These are phyloP conservation scores for Melanotaenia pygmaea DNA, from an alignment of 2,797 vertebrate species.

Conservation along the genomic window DNA sequence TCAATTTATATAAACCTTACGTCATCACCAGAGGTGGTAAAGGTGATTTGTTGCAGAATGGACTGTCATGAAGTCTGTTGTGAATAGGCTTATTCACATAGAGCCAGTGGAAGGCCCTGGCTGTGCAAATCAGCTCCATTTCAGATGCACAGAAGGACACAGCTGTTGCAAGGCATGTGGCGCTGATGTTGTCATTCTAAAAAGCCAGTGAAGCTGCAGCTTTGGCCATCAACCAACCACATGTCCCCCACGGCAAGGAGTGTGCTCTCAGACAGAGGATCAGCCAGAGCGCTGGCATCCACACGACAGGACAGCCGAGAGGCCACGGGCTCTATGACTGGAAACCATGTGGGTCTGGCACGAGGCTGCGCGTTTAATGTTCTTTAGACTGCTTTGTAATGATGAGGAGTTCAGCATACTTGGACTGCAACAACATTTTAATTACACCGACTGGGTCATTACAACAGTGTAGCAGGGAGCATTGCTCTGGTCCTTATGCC, in stretches of 20 bases:
- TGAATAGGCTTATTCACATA: neutral
- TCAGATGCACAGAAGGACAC: constrained; percentile 25
- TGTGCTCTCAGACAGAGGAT: constrained; percentile 51
- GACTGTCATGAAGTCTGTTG: neutral
- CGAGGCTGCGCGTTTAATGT: constrained; percentile 31
- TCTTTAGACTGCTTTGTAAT: constrained; percentile 60
- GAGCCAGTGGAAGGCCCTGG: neutral
- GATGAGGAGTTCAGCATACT: constrained; percentile 37
- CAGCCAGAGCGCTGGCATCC: constrained; percentile 40
- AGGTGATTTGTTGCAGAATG: neutral
- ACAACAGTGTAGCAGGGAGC: constrained; percentile 31
- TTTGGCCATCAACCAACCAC: constrained; percentile 52
- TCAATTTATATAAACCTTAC: neutral
- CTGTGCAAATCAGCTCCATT: neutral
- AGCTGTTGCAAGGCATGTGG: constrained; percentile 12
- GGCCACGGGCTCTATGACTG: constrained; percentile 49
- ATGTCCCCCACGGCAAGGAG: constrained; percentile 48
- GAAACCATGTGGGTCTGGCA: constrained; percentile 7
- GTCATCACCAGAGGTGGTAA: neutral
- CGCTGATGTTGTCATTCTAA: constrained; percentile 30
- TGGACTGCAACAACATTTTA: constrained; percentile 30
- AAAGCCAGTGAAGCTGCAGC: constrained; percentile 50
- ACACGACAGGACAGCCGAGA: constrained; percentile 53
- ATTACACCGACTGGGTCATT: constrained; percentile 33
- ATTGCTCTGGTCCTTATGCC: constrained; percentile 7